Base-by-base conservation (phyloP, 2,888 invertebrate species). In the Xestia sexstrigata region DNA sequence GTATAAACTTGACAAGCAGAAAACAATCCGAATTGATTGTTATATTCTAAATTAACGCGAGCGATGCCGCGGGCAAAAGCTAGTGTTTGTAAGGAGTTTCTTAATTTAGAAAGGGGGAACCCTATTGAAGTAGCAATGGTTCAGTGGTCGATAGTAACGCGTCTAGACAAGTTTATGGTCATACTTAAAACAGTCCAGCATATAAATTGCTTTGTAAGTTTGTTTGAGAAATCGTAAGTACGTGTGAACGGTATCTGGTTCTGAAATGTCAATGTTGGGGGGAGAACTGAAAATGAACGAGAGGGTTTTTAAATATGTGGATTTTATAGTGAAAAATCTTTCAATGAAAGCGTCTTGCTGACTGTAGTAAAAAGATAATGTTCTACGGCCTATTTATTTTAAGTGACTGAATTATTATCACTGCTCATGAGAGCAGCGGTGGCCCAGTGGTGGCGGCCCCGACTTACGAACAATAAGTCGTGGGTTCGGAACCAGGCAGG, bases 141-240 rank as follows among this genome's bases (percentile, higher is more conserved):
- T 82, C 26, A 35, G 30, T 35, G 35, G 63, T 78, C 80, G 75
- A 84, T 80, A 63, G 69, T 15, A 71, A n/a, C 81, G 82, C 83
- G 90, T 91, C 91, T 91, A 91, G 91, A 91, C 91, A 76, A 66
- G 72, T 87, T 90, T 88, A 90, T 80, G 77, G 75, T 45, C 45
- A 42, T 39, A 81, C 78, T 85, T 84, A 85, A 85, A 85, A 85
- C 79, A 79, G 78, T 82, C 74, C 73, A 79, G 83, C 78, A 83
- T 89, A 87, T 84, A 88, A 86, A 91, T 88, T 86, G 82, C 67
- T 74, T 78, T 70, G 70, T 86, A 73, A 74, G 60, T 74, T 69
- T 70, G 49, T 78, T 55, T 83, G 73, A 73, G 47, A 70, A 39
- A 72, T 60, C 20, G 47, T 23, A 15, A 49, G 62, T 30, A 67